Evolutionary conservation across 2,888 invertebrate genomes (phyloP), one percentile per base, ranked within the genome.

Genomic region (Furcula furcula): DNA sequence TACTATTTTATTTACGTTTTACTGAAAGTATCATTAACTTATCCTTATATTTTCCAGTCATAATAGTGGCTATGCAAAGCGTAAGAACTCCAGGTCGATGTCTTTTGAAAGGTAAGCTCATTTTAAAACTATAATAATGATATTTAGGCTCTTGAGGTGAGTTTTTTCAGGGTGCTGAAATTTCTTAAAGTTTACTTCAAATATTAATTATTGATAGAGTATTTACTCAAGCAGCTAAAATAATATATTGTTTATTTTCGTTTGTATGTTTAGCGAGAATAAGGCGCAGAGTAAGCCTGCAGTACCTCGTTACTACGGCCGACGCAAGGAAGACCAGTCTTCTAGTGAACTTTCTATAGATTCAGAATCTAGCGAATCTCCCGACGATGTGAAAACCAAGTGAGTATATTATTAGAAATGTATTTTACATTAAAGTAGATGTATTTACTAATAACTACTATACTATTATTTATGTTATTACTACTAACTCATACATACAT

Each of bases 241-340:
- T n/a, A n/a, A n/a, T n/a, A n/a, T 4, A 21, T 21, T 9, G 5
- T 4, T 10, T 5, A 5, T 5, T 10, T 2, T n/a, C n/a, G n/a
- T n/a, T n/a, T n/a, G n/a, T n/a, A n/a, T n/a, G n/a, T n/a, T n/a
- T 11, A 10, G 11, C 28, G 28, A 28, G 6, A 10, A 11, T 53
- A 41, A 30, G 20, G 57, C 34, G 27, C 42, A 42, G 37, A 57
- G 45, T 16, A 62, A 64, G 51, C 59, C 65, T 1, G 23, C 62
- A 0, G 75, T 81, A 25, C 76, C 87, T 34, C 76, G 89, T 1
- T 89, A 89, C 75, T 89, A 89, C 59, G 89, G 89, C 0, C 77
- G 89, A 0, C 76, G 78, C 22, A 76, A 78, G 10, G 85, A 85
- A 28, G 88, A 88, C 52, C 70, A 73, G 36, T 89, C 89, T 0